Evolutionary conservation across 2,113 vertebrate species (phyloP).

Genomic region (Cnemophilus loriae): DNA sequence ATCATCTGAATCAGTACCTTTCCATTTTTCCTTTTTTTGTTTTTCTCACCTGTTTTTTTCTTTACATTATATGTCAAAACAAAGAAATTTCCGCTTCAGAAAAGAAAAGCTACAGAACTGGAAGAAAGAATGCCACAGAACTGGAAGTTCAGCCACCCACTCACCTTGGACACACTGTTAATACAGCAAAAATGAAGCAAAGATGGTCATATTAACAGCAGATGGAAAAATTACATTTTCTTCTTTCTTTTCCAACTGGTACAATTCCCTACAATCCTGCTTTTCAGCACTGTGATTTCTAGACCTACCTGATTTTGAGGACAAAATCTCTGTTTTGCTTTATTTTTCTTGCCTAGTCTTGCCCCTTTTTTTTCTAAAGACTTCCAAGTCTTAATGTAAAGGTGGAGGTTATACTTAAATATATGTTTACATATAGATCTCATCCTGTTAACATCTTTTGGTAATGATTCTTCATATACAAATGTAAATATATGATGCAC

Average conservation of each 20-base stretch:
- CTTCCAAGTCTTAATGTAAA: background rate
- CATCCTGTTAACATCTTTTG: background rate
- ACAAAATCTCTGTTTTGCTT: background rate
- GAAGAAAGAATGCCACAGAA: background rate
- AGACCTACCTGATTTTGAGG: background rate
- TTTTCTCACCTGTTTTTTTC: too few species aligned
- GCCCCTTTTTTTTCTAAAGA: background rate
- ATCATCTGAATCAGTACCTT: constrained; percentile 32
- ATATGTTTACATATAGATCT: background rate
- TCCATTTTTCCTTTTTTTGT: background rate
- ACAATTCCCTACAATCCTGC: background rate
- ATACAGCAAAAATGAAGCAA: background rate
- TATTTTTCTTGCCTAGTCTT: background rate
- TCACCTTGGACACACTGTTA: background rate
- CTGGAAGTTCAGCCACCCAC: background rate
- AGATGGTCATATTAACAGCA: background rate
- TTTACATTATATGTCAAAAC: background rate
- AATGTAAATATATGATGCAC: background rate
- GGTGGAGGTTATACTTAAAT: background rate
- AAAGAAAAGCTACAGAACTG: background rate
- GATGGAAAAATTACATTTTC: background rate
- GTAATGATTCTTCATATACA: background rate
- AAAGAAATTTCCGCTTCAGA: background rate
- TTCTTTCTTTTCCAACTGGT: background rate
- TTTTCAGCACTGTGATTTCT: background rate